Percentiles rank a stretch among this genome's conserved stretches.
Conservation (phyloP, 2,888 invertebrate species). For the Timema podura region DNA sequence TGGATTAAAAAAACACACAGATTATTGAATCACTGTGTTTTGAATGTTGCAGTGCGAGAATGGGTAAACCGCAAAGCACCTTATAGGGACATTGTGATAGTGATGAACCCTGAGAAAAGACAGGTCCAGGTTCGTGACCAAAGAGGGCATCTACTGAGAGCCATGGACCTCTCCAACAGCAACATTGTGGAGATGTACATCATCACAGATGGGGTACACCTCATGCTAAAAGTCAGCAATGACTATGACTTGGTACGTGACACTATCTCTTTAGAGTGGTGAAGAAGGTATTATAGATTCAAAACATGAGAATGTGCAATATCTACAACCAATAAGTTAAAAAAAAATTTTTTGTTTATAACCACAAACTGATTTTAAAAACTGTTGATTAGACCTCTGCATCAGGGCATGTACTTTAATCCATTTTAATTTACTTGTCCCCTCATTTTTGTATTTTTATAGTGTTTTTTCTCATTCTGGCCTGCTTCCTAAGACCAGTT, state of each 20-base stretch:
- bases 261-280: not conserved
- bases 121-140: constrained; percentile 45
- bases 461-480: no score
- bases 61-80: constrained; percentile 44
- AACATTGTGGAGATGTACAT: constrained; percentile 38
- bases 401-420: no score
- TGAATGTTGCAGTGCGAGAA: constrained; percentile 39
- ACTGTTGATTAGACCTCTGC: no score
- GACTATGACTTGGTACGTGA: constrained; percentile 52
- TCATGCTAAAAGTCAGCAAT: constrained; percentile 46
- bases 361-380: not conserved
- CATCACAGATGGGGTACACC: constrained; percentile 42
- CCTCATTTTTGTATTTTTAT: no score
- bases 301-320: not conserved
- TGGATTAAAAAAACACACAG: not conserved
- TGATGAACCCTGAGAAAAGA: constrained; percentile 40
- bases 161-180: constrained; percentile 43
- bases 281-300: not conserved
- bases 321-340: not conserved
- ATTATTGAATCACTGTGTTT: not conserved
- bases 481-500: no score
- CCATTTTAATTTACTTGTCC: no score
- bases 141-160: constrained; percentile 44
- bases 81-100: constrained; percentile 43
- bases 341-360: not conserved